Evolutionary conservation across 2,113 vertebrate species (phyloP).

Genomic region (Anoura caudifer): DNA sequence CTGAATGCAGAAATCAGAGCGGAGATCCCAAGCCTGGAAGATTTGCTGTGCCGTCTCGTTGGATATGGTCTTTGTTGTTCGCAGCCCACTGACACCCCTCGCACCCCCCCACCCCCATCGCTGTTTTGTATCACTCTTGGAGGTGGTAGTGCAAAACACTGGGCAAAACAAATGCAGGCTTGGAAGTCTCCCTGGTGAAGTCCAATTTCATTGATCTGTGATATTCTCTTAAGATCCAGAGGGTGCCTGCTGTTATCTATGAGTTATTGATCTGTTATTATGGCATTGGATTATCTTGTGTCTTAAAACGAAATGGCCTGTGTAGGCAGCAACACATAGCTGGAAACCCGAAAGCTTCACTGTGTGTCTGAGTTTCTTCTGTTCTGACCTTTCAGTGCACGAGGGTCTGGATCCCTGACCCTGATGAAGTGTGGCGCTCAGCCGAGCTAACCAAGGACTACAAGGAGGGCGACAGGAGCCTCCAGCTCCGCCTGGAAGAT

Average conservation of each 20-base stretch:
- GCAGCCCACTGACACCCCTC: too few relatives aligned
- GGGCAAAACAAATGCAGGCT: background rate
- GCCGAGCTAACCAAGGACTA: slow-evolving; percentile 93
- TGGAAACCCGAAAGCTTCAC: background rate
- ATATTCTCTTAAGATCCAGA: background rate
- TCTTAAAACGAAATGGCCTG: background rate
- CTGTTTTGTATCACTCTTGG: background rate
- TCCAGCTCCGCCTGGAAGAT: slow-evolving; percentile 93
- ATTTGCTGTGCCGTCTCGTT: rapidly evolving
- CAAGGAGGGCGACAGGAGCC: slow-evolving; percentile 87
- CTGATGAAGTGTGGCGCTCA: slow-evolving; percentile 91
- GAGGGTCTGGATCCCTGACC: slow-evolving; percentile 95
- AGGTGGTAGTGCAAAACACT: background rate
- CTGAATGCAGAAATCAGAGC: background rate
- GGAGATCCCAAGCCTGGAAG: background rate
- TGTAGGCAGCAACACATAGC: rapidly evolving
- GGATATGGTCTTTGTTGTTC: rapidly evolving
- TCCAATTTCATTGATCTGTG: background rate
- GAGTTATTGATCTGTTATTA: background rate
- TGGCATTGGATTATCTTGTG: too few relatives aligned
- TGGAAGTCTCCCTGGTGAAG: background rate
- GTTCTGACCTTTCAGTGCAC: slow-evolving; percentile 84
- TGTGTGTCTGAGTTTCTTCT: background rate
- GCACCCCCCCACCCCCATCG: rapidly evolving
- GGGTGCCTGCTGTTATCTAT: background rate